Evolutionary conservation across 2,113 vertebrate genomes (phyloP).

Genomic region (Engraulis encrasicolus): DNA sequence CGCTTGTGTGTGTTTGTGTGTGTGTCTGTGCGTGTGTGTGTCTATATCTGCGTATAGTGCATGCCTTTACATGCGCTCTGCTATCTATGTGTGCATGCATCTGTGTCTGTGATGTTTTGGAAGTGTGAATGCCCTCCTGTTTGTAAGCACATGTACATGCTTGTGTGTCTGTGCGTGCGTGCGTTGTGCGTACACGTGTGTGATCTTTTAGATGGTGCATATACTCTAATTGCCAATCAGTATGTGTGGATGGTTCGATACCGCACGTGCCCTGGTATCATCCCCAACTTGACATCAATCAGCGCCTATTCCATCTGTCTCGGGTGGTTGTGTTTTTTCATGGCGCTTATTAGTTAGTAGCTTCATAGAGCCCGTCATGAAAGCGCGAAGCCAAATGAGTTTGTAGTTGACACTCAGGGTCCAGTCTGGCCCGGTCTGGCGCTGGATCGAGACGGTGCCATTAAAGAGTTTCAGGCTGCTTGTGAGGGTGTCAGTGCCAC

Average conservation of each 20-base stretch:
- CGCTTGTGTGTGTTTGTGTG: not conserved
- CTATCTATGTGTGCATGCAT: too few species aligned
- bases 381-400: slow-evolving; percentile 42
- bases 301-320: not conserved
- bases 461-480: slow-evolving; percentile 39
- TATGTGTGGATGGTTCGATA: not conserved
- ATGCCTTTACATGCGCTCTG: too few species aligned
- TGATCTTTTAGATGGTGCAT: too few species aligned
- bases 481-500: not conserved
- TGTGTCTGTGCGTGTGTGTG: not conserved
- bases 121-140: too few species aligned
- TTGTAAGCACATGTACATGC: too few species aligned
- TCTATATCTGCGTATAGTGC: too few species aligned
- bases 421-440: too few species aligned
- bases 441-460: slow-evolving; percentile 19
- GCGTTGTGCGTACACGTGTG: too few species aligned
- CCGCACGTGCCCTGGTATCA: slow-evolving; percentile 14
- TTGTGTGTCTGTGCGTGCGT: not conserved
- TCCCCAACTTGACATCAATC: slow-evolving; percentile 25
- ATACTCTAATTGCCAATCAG: too few species aligned
- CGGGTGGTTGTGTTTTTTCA: slow-evolving; percentile 20
- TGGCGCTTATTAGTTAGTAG: slow-evolving; percentile 39
- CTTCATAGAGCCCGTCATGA: slow-evolving; percentile 31
- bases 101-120: too few species aligned
- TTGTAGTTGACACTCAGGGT: slow-evolving; percentile 30